Conservation (phyloP, 2,113 vertebrate genomes). For the Gadus macrocephalus region DNA sequence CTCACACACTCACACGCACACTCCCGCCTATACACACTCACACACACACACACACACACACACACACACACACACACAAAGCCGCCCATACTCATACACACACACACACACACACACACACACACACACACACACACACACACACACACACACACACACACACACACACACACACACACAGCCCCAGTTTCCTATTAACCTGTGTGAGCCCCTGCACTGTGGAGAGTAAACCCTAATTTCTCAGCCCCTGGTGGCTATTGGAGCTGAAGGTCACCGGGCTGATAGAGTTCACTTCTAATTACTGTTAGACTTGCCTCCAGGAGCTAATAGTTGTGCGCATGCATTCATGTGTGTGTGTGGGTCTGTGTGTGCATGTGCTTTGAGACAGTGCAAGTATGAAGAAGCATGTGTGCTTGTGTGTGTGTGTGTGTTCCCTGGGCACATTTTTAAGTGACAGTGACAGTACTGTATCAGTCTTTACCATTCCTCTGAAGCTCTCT, state of each 20-base stretch:
- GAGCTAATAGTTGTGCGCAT: background rate
- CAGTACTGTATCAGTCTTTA: no score
- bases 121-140: background rate
- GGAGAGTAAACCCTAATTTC: constrained; percentile 63
- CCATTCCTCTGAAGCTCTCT: no score
- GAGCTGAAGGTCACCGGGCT: constrained; percentile 63
- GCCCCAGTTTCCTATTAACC: constrained; percentile 69
- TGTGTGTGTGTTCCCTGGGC: background rate
- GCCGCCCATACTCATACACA: background rate
- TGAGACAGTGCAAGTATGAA: no score
- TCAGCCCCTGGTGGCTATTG: constrained; percentile 54
- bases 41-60: constrained; percentile 2
- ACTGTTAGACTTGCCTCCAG: constrained; percentile 47
- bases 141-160: constrained; percentile 19
- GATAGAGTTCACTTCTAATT: constrained; percentile 70
- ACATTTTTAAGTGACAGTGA: no score
- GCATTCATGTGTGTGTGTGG: background rate
- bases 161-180: background rate
- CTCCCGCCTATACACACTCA: background rate
- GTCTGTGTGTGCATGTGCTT: background rate
- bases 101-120: constrained; percentile 7
- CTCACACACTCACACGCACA: constrained; percentile 5
- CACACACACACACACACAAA: constrained; percentile 1
- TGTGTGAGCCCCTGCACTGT: constrained; percentile 48
- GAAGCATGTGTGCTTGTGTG: constrained; percentile 16